Evolutionary conservation across 64 coral and sea anemone species (phyloP).

Genomic region (Stichodactyla mertensii): DNA sequence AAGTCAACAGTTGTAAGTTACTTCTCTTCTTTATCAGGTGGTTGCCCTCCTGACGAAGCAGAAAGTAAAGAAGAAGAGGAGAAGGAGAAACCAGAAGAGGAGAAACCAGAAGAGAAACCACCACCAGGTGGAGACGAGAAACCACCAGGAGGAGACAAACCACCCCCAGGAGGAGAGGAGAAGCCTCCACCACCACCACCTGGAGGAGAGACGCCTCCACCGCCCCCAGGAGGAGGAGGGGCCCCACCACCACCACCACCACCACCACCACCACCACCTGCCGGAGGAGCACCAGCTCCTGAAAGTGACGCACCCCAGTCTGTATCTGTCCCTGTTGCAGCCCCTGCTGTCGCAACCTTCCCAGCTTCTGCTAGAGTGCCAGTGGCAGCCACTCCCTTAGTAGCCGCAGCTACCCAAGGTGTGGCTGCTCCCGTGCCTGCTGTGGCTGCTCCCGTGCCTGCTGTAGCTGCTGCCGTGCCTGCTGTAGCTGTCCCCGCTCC

Average conservation of each 20-base stretch:
- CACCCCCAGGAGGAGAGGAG: not conserved
- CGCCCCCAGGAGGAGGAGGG: not conserved
- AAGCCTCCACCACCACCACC: not conserved
- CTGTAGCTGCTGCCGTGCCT: not conserved
- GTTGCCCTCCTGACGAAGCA: slow-evolving; percentile 17
- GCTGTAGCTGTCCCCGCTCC: not conserved
- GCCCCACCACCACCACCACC: not conserved
- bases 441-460: not conserved
- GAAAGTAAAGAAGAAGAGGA: not conserved
- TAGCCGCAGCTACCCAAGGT: not conserved
- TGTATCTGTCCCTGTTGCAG: not conserved
- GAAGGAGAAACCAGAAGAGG: not conserved
- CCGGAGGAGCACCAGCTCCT: not conserved
- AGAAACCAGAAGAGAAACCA: not conserved
- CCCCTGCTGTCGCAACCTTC: not conserved
- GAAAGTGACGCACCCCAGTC: not conserved
- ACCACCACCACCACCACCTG: not conserved
- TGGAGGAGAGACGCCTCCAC: not conserved
- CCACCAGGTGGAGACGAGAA: not conserved
- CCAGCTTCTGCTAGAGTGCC: not conserved
- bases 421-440: not conserved
- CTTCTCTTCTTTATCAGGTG: not conserved
- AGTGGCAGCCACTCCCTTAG: not conserved
- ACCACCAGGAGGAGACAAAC: not conserved
- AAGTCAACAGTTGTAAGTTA: not conserved